phyloP scores from a whole-genome alignment of 2,113 vertebrate species.

The Gallinago paraguaiae region DNA sequence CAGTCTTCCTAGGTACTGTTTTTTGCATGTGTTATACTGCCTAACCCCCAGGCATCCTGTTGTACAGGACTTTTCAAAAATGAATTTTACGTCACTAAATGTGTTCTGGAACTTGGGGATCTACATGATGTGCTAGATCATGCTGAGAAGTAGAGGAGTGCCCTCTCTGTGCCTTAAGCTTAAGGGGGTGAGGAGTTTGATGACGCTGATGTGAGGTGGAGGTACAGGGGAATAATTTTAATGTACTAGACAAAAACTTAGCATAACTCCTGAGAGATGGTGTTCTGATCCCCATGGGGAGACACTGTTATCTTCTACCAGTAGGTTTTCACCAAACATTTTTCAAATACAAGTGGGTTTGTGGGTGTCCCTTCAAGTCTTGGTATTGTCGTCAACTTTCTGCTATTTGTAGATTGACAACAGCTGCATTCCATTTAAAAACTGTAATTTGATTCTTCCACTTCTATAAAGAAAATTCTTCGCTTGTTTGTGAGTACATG shows the following conservation, averaged over 20 bases:
- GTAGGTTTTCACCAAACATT: background rate
- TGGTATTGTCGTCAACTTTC: background rate
- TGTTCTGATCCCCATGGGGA: background rate
- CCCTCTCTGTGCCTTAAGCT: background rate
- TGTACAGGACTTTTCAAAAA: background rate
- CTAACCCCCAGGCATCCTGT: background rate
- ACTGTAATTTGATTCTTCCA: background rate
- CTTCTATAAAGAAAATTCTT: background rate
- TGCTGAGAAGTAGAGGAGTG: background rate
- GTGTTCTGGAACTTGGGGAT: background rate
- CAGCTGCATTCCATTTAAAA: background rate
- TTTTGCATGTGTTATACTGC: background rate
- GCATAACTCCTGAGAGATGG: background rate
- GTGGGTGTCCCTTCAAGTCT: background rate
- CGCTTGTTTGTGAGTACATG: background rate
- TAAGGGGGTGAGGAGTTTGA: background rate
- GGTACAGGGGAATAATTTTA: background rate
- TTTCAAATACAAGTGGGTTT: background rate
- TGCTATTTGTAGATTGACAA: background rate
- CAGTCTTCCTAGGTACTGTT: background rate
- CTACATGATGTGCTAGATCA: background rate
- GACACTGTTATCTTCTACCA: background rate
- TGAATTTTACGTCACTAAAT: background rate
- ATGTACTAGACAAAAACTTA: background rate
- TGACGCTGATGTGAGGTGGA: no score